phyloP scores from a whole-genome alignment of 2,797 vertebrate species.

The Hoplostethus atlanticus region DNA sequence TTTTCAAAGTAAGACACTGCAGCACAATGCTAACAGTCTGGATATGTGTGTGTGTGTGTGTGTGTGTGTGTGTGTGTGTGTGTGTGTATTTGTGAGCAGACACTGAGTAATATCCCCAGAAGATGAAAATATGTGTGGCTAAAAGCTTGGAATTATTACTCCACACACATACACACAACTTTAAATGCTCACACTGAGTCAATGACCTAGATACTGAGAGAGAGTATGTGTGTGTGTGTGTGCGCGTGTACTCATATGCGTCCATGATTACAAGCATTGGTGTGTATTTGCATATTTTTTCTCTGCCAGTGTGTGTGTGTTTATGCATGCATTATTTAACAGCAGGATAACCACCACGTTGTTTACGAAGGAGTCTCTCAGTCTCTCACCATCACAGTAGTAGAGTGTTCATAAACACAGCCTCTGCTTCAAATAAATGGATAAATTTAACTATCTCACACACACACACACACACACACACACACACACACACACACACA shows the following conservation, averaged over 20 bases:
- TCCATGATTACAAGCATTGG: conserved; percentile 26
- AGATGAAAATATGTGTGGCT: conserved; percentile 24
- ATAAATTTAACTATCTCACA: conserved; percentile 30
- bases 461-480: not conserved
- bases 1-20: not conserved
- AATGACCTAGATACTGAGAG: conserved; percentile 52
- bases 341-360: conserved; percentile 46
- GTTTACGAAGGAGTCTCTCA: conserved; percentile 35
- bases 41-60: conserved; percentile 7
- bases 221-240: conserved; percentile 28
- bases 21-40: not conserved
- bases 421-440: conserved; percentile 27
- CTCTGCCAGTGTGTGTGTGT: conserved; percentile 20
- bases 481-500: conserved; percentile 1
- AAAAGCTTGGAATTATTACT: conserved; percentile 39
- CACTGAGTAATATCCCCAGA: conserved; percentile 29
- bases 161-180: conserved; percentile 23
- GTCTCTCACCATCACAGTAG: conserved; percentile 38
- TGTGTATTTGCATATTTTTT: not conserved
- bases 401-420: conserved; percentile 19
- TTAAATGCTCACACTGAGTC: conserved; percentile 60
- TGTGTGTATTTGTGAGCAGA: conserved; percentile 13
- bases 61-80: conserved; percentile 12
- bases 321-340: conserved; percentile 62
- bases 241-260: not conserved